A percentile compares a stretch with the other conserved stretches of the same genome.
Evolutionary conservation across 2,113 vertebrate species (phyloP).

Genomic region (rabbit (Oryctolagus cuniculus)): DNA sequence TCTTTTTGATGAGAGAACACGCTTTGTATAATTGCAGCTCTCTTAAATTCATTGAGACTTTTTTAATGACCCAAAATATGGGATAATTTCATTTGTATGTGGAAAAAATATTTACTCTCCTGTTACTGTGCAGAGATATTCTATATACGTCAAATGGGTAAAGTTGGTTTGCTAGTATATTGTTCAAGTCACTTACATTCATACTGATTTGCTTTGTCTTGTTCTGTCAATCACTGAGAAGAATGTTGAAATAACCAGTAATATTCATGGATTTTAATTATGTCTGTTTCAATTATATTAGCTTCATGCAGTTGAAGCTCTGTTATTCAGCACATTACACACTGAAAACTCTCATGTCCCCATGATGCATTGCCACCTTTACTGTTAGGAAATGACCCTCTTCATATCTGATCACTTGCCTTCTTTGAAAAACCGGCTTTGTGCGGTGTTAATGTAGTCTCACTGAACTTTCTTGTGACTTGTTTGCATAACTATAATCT

Average conservation of each 20-base stretch:
- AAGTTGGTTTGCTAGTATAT: neutral
- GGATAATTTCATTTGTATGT: neutral
- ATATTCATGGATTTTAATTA: neutral
- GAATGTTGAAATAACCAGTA: neutral
- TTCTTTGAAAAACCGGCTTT: neutral
- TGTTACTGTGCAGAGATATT: neutral
- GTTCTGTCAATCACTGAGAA: neutral
- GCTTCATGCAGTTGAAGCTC: neutral
- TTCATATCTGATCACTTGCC: neutral
- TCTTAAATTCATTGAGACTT: neutral
- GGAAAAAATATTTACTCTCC: neutral
- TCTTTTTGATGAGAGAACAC: neutral
- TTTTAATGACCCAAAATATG: neutral
- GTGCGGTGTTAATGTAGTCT: neutral
- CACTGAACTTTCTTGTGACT: neutral
- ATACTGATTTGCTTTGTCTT: neutral
- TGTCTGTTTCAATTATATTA: neutral
- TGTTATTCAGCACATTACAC: neutral
- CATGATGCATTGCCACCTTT: neutral
- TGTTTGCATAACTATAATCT: neutral
- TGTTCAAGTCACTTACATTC: neutral
- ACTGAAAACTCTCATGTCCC: neutral
- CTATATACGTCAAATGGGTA: neutral
- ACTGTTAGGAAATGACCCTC: neutral
- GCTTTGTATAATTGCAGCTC: neutral